phyloP scores from a whole-genome alignment of 2,113 vertebrate species.

The Rattus rattus region DNA sequence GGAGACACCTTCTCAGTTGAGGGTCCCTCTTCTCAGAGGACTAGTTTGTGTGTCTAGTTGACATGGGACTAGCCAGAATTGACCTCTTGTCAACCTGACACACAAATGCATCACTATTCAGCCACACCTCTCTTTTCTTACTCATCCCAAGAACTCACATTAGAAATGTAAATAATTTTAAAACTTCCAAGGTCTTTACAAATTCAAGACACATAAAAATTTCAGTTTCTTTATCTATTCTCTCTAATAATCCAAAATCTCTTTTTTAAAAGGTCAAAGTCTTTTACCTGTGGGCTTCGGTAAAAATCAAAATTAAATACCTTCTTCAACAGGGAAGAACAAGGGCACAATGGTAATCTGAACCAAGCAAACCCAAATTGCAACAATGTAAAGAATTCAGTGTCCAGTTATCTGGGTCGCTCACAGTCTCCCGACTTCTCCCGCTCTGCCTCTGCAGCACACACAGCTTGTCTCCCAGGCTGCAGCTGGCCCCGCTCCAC shows the following conservation, averaged over 20 bases:
- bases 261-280: neutral
- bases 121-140: neutral
- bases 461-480: neutral
- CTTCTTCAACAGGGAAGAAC: neutral
- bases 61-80: neutral
- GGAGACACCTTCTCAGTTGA: neutral
- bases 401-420: neutral
- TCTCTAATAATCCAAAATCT: neutral
- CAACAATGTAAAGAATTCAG: neutral
- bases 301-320: neutral
- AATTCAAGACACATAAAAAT: neutral
- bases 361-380: neutral
- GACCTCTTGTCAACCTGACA: neutral
- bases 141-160: neutral
- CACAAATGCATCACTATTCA: neutral
- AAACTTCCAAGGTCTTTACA: neutral
- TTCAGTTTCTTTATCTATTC: neutral
- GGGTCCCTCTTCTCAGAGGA: neutral
- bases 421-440: neutral
- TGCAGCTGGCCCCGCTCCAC: neutral
- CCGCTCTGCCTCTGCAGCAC: neutral
- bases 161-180: neutral
- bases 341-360: neutral
- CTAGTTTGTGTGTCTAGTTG: neutral
- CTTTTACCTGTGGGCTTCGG: neutral